These are phyloP conservation scores for Drosophila nasuta DNA, from an alignment of 1,140 invertebrate genomes.

Conservation along the genomic window DNA sequence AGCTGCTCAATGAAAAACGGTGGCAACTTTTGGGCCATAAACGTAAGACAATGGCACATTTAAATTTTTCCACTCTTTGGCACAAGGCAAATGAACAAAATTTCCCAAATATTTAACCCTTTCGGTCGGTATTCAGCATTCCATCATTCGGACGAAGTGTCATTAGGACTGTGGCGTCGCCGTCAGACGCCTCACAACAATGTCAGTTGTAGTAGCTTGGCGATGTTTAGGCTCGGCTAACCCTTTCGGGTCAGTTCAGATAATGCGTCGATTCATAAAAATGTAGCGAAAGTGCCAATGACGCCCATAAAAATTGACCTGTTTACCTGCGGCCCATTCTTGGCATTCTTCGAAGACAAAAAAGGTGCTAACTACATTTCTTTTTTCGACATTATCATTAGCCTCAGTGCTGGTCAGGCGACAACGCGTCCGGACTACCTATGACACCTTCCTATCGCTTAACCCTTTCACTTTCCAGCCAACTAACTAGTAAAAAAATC, in stretches of 20 bases:
- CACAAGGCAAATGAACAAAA: slow-evolving; percentile 66
- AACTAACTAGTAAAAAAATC: too few species aligned
- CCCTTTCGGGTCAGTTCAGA: slow-evolving; percentile 43
- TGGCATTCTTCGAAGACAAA: slow-evolving; percentile 80
- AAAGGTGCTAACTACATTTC: slow-evolving; percentile 74
- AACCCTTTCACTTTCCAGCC: slow-evolving; percentile 54
- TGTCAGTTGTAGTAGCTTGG: slow-evolving; percentile 22
- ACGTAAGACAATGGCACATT: slow-evolving; percentile 9
- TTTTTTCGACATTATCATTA: slow-evolving; percentile 62
- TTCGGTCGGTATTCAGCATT: slow-evolving; percentile 52
- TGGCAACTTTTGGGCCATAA: slow-evolving; percentile 72
- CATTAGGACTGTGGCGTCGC: slow-evolving; percentile 76
- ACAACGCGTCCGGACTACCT: slow-evolving; percentile 20
- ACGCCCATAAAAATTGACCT: slow-evolving; percentile 54
- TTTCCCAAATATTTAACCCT: slow-evolving; percentile 73
- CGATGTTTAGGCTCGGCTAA: slow-evolving; percentile 43
- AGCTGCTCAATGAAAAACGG: slow-evolving; percentile 64
- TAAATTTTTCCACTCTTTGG: slow-evolving; percentile 60
- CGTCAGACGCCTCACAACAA: slow-evolving; percentile 48
- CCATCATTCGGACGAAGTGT: slow-evolving; percentile 50
- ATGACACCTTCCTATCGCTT: slow-evolving; percentile 13
- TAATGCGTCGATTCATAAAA: slow-evolving; percentile 64
- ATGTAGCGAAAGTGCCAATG: slow-evolving; percentile 65
- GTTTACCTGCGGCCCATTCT: slow-evolving; percentile 31
- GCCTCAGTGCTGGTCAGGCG: slow-evolving; percentile 6